These are phyloP conservation scores for Ctenochaetus hawaiiensis DNA, from an alignment of 2,797 vertebrate genomes.

Conservation along the genomic window DNA sequence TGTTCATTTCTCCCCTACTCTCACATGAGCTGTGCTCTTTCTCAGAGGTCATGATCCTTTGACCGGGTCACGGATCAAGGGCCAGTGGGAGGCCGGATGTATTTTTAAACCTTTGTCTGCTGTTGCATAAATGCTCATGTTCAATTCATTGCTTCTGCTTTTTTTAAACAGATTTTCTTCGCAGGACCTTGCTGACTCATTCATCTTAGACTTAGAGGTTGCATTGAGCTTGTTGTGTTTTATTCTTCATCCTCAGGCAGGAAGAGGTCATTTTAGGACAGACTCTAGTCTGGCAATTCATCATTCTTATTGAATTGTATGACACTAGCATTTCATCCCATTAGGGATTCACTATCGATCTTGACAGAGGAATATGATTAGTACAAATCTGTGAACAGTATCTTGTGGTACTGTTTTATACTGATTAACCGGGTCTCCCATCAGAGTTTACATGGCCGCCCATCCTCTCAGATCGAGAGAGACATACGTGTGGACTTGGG, in stretches of 20 bases:
- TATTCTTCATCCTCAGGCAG: slow-evolving; percentile 11
- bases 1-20: slow-evolving; percentile 35
- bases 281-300: slow-evolving; percentile 34
- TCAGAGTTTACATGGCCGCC: slow-evolving; percentile 88
- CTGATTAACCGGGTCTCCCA: slow-evolving; percentile 39
- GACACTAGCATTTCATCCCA: slow-evolving; percentile 33
- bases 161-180: slow-evolving; percentile 9
- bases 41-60: slow-evolving; percentile 62
- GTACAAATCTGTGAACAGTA: background rate
- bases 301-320: slow-evolving; percentile 34
- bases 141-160: slow-evolving; percentile 51
- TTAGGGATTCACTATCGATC: slow-evolving; percentile 32
- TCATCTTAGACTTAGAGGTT: slow-evolving; percentile 47
- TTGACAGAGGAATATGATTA: slow-evolving; percentile 16
- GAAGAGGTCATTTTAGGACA: slow-evolving; percentile 39
- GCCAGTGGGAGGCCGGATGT: slow-evolving; percentile 46
- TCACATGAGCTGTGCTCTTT: slow-evolving; percentile 52
- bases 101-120: slow-evolving; percentile 58
- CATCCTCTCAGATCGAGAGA: slow-evolving; percentile 86
- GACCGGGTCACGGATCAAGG: slow-evolving; percentile 54
- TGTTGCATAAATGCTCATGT: slow-evolving; percentile 64
- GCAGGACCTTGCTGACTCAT: slow-evolving; percentile 58
- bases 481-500: slow-evolving; percentile 92
- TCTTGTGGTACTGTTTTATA: slow-evolving; percentile 9
- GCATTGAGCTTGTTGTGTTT: slow-evolving; percentile 32